Percentiles rank a stretch among this genome's conserved stretches.
Evolutionary conservation across 1,140 invertebrate species (phyloP).

Genomic region (Trypoxylus dichotomus): DNA sequence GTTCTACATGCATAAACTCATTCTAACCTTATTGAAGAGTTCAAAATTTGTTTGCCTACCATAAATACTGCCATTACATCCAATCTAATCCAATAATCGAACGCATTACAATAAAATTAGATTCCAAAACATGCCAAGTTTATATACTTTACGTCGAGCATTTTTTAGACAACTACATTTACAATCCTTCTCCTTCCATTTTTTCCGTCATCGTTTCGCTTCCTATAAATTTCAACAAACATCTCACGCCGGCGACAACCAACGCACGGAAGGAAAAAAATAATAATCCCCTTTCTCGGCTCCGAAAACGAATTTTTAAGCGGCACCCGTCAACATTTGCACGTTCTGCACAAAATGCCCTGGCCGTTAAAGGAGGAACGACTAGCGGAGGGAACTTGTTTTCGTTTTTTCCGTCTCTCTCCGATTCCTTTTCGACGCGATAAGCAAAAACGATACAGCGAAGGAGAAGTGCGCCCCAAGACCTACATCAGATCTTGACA

Average conservation of each 20-base stretch:
- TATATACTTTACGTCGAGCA: too few relatives aligned
- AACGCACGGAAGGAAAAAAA: neutral
- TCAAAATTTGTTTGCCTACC: too few relatives aligned
- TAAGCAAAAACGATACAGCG: neutral
- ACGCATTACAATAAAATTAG: too few relatives aligned
- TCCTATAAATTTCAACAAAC: constrained; percentile 3
- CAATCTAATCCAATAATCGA: too few relatives aligned
- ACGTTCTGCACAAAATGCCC: neutral
- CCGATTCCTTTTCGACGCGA: neutral
- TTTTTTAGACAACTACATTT: too few relatives aligned
- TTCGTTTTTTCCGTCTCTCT: neutral
- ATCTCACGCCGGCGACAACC: neutral
- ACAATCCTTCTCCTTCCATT: too few relatives aligned
- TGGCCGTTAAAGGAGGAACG: neutral
- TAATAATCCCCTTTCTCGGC: neutral
- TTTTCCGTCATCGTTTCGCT: neutral
- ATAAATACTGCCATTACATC: too few relatives aligned
- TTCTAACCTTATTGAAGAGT: too few relatives aligned
- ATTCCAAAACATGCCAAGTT: too few relatives aligned
- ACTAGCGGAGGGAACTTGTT: neutral
- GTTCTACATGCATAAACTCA: too few relatives aligned
- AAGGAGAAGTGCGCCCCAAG: neutral
- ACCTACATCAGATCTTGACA: neutral
- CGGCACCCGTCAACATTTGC: neutral
- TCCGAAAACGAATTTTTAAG: neutral